Percentiles rank a stretch among this genome's conserved stretches.
These are phyloP conservation scores for Tetheella fluctuosa DNA, from an alignment of 2,888 invertebrate genomes.

Conservation along the genomic window DNA sequence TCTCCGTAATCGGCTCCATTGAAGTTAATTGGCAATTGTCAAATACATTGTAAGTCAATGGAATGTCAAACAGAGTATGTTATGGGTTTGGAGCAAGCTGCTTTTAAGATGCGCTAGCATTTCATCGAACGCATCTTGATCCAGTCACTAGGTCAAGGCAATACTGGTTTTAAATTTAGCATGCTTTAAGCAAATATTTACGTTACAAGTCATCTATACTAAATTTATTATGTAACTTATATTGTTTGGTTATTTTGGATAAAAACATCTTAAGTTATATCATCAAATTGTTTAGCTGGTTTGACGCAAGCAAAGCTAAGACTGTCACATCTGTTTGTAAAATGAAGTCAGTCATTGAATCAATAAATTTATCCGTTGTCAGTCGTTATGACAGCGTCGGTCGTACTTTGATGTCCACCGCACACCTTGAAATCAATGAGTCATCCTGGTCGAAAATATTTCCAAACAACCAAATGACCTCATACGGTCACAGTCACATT, in stretches of 20 bases:
- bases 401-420: conserved; percentile 45
- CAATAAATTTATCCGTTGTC: conserved; percentile 42
- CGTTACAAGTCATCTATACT: background rate
- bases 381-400: conserved; percentile 22
- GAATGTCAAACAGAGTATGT: background rate
- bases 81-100: background rate
- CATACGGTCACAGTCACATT: conserved; percentile 54
- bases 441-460: conserved; percentile 49
- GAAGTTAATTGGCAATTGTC: background rate
- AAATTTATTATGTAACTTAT: background rate
- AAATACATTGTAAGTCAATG: background rate
- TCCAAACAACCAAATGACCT: conserved; percentile 61
- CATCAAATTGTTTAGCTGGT: background rate
- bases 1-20: background rate
- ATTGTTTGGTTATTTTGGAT: background rate
- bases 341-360: conserved; percentile 43
- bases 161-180: conserved; percentile 8
- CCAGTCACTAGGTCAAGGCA: conserved; percentile 13
- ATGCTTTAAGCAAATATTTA: conserved; percentile 1
- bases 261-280: background rate
- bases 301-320: conserved; percentile 19
- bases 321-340: conserved; percentile 24
- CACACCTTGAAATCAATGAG: conserved; percentile 46
- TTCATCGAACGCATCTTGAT: background rate
- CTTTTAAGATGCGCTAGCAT: conserved; percentile 1